A percentile compares a stretch with the other conserved stretches of the same genome.
Conservation (phyloP, 2,113 vertebrate genomes). For the Emydura subglobosa region DNA sequence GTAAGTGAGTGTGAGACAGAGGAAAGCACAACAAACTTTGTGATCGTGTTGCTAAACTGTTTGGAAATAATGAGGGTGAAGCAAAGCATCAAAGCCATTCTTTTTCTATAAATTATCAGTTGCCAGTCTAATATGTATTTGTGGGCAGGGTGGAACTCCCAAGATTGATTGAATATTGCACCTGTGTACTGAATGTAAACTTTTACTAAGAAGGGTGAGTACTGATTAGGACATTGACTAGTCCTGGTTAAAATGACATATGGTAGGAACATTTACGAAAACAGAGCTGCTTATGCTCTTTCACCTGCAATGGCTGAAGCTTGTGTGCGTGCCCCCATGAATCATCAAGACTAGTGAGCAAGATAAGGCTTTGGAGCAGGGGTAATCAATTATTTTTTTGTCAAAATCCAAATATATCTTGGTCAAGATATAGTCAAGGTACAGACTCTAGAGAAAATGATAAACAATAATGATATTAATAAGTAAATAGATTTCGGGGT, state of each 20-base stretch:
- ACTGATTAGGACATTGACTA: neutral
- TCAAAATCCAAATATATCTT: neutral
- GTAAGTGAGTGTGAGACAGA: constrained; percentile 63
- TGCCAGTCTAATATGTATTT: neutral
- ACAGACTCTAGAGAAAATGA: neutral
- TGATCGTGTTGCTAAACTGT: neutral
- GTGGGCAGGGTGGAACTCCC: neutral
- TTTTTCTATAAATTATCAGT: neutral
- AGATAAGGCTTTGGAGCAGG: neutral
- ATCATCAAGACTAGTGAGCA: neutral
- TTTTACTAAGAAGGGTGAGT: neutral
- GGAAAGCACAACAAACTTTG: neutral
- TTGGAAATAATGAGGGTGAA: neutral
- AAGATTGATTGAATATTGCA: neutral
- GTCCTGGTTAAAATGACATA: neutral
- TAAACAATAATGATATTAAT: neutral
- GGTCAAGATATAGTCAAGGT: too few species aligned
- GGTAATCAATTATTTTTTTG: neutral
- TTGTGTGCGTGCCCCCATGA: neutral
- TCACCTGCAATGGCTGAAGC: neutral
- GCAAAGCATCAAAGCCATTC: neutral
- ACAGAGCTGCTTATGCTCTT: neutral
- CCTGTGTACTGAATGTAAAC: neutral
- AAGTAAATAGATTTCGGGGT: neutral
- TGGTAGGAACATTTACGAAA: neutral